Evolutionary conservation across 1,140 invertebrate genomes (phyloP).

Genomic region (Drosophila trapezifrons): DNA sequence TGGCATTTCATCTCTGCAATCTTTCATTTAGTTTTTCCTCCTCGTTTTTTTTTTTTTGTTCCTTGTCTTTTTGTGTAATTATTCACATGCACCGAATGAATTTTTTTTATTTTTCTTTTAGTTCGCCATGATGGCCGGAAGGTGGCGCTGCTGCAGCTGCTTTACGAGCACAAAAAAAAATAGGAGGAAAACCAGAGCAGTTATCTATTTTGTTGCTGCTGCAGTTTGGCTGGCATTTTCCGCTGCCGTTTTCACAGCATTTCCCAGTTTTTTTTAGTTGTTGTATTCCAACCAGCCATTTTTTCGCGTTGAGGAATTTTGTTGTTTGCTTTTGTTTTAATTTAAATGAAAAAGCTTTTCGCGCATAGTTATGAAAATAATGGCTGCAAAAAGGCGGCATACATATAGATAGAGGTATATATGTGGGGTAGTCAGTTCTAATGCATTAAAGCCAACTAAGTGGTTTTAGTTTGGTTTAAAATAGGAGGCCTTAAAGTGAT

Average conservation of each 20-base stretch:
- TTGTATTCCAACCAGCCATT: constrained; percentile 9
- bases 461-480: constrained; percentile 32
- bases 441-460: constrained; percentile 48
- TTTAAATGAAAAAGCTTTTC: constrained; percentile 82
- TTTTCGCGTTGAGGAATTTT: constrained; percentile 39
- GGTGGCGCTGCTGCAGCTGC: constrained; percentile 76
- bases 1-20: constrained; percentile 49
- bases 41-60: constrained; percentile 56
- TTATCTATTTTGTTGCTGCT: constrained; percentile 68
- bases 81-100: constrained; percentile 65
- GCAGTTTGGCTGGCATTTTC: constrained; percentile 63
- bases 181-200: constrained; percentile 24
- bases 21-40: constrained; percentile 42
- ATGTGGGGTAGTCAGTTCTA: constrained; percentile 26
- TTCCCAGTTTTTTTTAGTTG: constrained; percentile 43
- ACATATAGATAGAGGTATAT: background rate
- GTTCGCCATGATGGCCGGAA: constrained; percentile 58
- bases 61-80: constrained; percentile 70
- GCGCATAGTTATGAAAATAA: constrained; percentile 80
- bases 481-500: constrained; percentile 32
- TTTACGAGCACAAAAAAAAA: constrained; percentile 67
- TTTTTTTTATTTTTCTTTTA: constrained; percentile 40
- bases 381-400: constrained; percentile 33
- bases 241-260: constrained; percentile 70
- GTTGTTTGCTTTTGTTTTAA: constrained; percentile 51